These are phyloP conservation scores for Trigoniulus corallinus DNA, from an alignment of 1,140 invertebrate species.

Conservation along the genomic window DNA sequence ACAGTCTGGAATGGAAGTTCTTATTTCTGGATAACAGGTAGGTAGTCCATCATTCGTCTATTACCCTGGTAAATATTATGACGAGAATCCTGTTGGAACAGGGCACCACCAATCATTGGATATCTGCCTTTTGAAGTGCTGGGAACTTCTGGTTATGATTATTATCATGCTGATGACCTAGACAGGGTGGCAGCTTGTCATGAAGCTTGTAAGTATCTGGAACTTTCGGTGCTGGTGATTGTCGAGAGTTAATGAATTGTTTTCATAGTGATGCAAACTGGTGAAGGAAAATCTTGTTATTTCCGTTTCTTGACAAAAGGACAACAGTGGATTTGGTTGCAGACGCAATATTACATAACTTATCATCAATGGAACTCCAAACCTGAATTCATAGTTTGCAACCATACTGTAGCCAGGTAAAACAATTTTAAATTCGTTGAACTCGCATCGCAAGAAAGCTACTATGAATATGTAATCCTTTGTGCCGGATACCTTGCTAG, in stretches of 20 bases:
- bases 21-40: slow-evolving; percentile 73
- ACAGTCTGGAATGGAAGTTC: slow-evolving; percentile 93
- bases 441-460: too few species aligned
- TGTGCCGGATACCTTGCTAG: too few species aligned
- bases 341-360: too few species aligned
- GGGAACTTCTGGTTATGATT: slow-evolving; percentile 88
- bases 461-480: too few species aligned
- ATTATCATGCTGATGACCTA: slow-evolving; percentile 86
- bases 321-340: too few species aligned
- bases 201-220: slow-evolving; percentile 52
- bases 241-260: slow-evolving; percentile 4
- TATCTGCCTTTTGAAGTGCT: slow-evolving; percentile 88
- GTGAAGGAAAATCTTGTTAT: too few species aligned
- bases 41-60: background rate
- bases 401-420: too few species aligned
- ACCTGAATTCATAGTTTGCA: too few species aligned
- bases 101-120: slow-evolving; percentile 82
- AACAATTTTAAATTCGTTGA: too few species aligned
- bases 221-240: background rate
- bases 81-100: slow-evolving; percentile 21
- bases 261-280: slow-evolving; percentile 5
- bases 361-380: too few species aligned
- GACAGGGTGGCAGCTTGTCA: slow-evolving; percentile 74
- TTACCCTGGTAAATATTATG: too few species aligned
- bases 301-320: too few species aligned